These are phyloP conservation scores for Bombylius discolor DNA, from an alignment of 2,888 invertebrate species.

Conservation along the genomic window DNA sequence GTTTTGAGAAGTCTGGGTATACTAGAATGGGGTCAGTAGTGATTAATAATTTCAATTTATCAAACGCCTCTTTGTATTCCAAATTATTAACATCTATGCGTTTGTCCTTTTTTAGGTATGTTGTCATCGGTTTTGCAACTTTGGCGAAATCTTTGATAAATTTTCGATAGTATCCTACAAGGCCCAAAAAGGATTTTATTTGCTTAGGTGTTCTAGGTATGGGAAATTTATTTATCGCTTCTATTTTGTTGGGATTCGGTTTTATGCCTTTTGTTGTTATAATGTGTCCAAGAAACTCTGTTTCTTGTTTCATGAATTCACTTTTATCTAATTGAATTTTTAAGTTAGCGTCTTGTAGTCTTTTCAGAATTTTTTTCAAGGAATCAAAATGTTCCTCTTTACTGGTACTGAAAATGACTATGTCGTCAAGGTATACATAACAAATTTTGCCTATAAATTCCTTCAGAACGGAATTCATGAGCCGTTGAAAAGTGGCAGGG, in stretches of 20 bases:
- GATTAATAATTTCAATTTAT: constrained; percentile 2
- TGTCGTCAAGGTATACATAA: constrained; percentile 23
- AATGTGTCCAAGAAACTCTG: constrained; percentile 17
- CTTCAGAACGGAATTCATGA: constrained; percentile 14
- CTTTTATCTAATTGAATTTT: constrained; percentile 18
- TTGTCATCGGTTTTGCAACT: constrained; percentile 1
- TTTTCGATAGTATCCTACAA: constrained; percentile 2
- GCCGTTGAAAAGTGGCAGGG: constrained; percentile 3
- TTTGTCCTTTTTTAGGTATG: constrained; percentile 7
- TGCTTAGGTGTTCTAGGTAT: background rate
- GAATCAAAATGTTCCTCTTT: constrained; percentile 18
- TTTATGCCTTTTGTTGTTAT: constrained; percentile 19
- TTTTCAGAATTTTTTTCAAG: constrained; percentile 15
- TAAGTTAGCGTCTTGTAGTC: constrained; percentile 13
- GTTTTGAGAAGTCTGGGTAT: constrained; percentile 19
- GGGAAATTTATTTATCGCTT: background rate
- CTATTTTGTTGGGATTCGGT: constrained; percentile 13
- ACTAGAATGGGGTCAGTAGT: constrained; percentile 7
- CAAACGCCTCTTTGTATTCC: constrained; percentile 9
- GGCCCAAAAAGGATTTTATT: constrained; percentile 9
- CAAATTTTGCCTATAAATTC: constrained; percentile 15
- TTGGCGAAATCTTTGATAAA: constrained; percentile 6
- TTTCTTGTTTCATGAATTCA: constrained; percentile 4
- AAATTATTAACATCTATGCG: constrained; percentile 14
- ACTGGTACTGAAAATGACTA: constrained; percentile 17